A percentile compares a stretch with the other conserved stretches of the same genome.
phyloP scores from a whole-genome alignment of 1,140 invertebrate genomes.

The Drosophila setifemur region DNA sequence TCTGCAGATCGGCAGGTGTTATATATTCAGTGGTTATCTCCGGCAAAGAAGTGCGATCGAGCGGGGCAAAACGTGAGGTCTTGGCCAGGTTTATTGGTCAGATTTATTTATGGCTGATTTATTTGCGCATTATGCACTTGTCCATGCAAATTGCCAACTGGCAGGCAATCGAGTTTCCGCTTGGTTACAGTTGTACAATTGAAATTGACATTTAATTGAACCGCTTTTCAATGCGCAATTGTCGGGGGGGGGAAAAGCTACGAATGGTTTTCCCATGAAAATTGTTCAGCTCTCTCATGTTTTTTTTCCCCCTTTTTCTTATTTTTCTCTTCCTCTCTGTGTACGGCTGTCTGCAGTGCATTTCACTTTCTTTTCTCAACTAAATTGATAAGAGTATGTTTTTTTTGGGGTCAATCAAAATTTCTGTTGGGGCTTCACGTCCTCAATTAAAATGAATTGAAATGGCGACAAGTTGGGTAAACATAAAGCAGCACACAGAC shows the following conservation, averaged over 20 bases:
- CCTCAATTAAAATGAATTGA: conserved; percentile 50
- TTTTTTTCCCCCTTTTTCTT: neutral
- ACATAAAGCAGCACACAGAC: conserved; percentile 4
- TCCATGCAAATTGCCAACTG: conserved; percentile 30
- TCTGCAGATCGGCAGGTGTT: conserved; percentile 17
- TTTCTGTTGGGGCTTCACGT: conserved; percentile 13
- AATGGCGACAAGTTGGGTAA: conserved; percentile 31
- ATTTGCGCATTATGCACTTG: conserved; percentile 42
- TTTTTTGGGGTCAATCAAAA: conserved; percentile 36
- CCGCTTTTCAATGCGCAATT: conserved; percentile 28
- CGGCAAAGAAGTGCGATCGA: neutral
- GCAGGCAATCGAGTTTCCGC: conserved; percentile 36
- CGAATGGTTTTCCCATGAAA: conserved; percentile 46
- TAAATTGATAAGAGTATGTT: conserved; percentile 20
- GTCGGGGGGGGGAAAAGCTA: neutral
- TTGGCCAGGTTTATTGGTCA: conserved; percentile 20
- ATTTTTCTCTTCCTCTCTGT: neutral
- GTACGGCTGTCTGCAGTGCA: conserved; percentile 14
- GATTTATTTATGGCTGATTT: conserved; percentile 35
- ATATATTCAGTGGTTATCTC: neutral
- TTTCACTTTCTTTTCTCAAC: conserved; percentile 38
- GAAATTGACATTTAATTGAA: conserved; percentile 56
- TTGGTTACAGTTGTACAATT: conserved; percentile 44
- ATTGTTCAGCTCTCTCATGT: neutral
- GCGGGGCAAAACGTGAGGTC: conserved; percentile 12